A percentile compares a stretch with the other conserved stretches of the same genome.
Conservation (phyloP, 2,888 invertebrate species). For the Lasioglossum calceatum region DNA sequence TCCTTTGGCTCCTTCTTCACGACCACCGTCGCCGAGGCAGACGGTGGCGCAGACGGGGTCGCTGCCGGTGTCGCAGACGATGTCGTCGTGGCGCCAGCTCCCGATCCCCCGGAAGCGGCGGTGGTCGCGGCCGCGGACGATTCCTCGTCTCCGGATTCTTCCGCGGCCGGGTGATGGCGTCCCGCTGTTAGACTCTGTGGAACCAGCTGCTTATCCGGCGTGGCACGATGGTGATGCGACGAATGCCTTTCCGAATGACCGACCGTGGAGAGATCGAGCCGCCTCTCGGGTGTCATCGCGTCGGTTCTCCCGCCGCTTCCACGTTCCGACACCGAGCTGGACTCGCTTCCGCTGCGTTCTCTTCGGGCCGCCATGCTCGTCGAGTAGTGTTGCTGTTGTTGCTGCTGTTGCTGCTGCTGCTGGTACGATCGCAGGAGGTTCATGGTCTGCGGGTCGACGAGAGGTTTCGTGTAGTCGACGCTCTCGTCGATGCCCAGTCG, state of each 20-base stretch:
- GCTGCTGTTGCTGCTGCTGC: constrained; percentile 86
- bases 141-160: constrained; percentile 86
- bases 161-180: constrained; percentile 64
- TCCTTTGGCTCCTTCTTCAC: constrained; percentile 80
- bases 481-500: constrained; percentile 97
- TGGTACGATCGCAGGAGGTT: constrained; percentile 92
- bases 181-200: constrained; percentile 68
- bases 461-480: constrained; percentile 95
- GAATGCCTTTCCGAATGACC: constrained; percentile 88
- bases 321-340: constrained; percentile 94
- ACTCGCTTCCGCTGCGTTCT: constrained; percentile 94
- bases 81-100: constrained; percentile 85
- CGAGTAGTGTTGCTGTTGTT: constrained; percentile 86
- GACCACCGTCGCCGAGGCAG: constrained; percentile 86
- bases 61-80: constrained; percentile 85
- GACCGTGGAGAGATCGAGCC: constrained; percentile 86
- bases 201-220: constrained; percentile 78
- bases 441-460: constrained; percentile 95
- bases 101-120: constrained; percentile 85
- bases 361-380: constrained; percentile 86
- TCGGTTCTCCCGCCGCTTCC: constrained; percentile 93
- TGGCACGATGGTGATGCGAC: constrained; percentile 86
- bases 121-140: constrained; percentile 85
- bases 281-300: constrained; percentile 92
- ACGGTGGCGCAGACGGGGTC: constrained; percentile 85